A percentile compares a stretch with the other conserved stretches of the same genome.
phyloP scores from a whole-genome alignment of 2,888 invertebrate genomes.

The Noctua fimbriata region DNA sequence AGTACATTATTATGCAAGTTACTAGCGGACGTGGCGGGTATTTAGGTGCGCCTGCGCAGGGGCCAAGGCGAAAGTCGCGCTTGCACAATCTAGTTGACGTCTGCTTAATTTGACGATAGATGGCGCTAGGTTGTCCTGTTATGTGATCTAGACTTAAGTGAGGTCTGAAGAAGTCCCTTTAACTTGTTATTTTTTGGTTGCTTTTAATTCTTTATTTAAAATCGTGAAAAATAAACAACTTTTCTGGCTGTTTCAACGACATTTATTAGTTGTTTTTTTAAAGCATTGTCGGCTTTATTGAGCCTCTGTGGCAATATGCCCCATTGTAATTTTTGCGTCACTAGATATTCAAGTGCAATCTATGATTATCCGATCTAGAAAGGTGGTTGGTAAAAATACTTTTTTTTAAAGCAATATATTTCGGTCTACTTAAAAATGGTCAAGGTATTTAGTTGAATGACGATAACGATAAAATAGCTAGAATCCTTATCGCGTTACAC shows the following conservation, averaged over 20 bases:
- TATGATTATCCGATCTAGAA: neutral
- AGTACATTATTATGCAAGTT: constrained; percentile 59
- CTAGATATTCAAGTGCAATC: neutral
- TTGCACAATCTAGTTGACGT: constrained; percentile 61
- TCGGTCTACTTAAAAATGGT: constrained; percentile 25
- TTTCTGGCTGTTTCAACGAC: neutral
- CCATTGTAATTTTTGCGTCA: neutral
- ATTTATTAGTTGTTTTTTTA: neutral
- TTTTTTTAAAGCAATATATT: neutral
- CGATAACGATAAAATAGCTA: constrained; percentile 30
- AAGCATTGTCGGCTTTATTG: neutral
- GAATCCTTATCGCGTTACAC: constrained; percentile 36
- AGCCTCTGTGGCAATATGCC: neutral
- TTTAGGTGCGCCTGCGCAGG: constrained; percentile 62
- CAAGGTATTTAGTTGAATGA: neutral
- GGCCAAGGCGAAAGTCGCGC: constrained; percentile 74
- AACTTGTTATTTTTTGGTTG: neutral
- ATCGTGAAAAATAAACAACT: neutral
- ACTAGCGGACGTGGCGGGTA: constrained; percentile 56
- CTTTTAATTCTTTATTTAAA: neutral
- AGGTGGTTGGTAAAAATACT: neutral
- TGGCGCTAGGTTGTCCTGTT: constrained; percentile 49
- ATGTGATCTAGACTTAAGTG: constrained; percentile 8
- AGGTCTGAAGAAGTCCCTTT: neutral
- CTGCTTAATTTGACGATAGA: constrained; percentile 54